Evolutionary conservation across 2,797 vertebrate genomes (phyloP).

Genomic region (Melanotaenia parkinsoni): DNA sequence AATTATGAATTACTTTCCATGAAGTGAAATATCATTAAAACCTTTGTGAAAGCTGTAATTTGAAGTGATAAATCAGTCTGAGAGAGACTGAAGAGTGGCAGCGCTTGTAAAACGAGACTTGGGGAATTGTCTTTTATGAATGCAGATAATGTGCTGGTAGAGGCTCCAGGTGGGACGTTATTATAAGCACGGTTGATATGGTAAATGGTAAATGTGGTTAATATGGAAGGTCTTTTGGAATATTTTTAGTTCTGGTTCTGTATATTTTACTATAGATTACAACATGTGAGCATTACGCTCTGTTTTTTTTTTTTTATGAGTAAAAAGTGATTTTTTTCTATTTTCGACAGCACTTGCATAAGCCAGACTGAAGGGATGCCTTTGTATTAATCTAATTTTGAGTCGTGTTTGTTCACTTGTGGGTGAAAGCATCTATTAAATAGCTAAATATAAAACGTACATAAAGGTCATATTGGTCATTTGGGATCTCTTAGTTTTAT

Average conservation of each 20-base stretch:
- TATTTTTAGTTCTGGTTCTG: not conserved
- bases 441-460: not conserved
- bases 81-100: not conserved
- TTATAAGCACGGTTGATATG: not conserved
- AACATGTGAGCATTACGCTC: not conserved
- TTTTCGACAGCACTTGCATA: too few species aligned
- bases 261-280: not conserved
- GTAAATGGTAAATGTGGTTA: not conserved
- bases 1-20: not conserved
- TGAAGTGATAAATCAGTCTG: not conserved
- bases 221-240: not conserved
- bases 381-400: not conserved
- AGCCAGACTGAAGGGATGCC: not conserved
- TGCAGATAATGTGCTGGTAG: constrained; percentile 1
- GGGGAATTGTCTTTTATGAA: constrained; percentile 13
- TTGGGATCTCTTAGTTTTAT: not conserved
- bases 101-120: constrained; percentile 16
- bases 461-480: not conserved
- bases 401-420: not conserved
- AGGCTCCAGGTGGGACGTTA: not conserved
- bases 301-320: too few species aligned
- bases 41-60: constrained; percentile 2
- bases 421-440: not conserved
- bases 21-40: not conserved
- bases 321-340: too few species aligned